A percentile compares a stretch with the other conserved stretches of the same genome.
These are phyloP conservation scores for Agrochola litura DNA, from an alignment of 2,888 invertebrate species.

Conservation along the genomic window DNA sequence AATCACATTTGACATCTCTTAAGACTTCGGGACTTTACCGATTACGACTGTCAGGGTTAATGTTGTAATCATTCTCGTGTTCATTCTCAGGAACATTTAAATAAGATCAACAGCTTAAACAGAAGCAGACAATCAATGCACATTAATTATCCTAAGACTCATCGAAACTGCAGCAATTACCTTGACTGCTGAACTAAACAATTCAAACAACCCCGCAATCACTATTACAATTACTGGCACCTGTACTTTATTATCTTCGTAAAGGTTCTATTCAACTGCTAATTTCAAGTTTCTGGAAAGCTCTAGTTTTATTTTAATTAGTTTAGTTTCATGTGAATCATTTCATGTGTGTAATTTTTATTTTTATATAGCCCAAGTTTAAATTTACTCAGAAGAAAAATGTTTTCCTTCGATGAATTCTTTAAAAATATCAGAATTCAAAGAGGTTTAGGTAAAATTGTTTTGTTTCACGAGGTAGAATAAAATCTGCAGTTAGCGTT, in stretches of 20 bases:
- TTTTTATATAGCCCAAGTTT: not conserved
- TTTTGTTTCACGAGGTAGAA: conserved; percentile 1
- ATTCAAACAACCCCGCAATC: conserved; percentile 38
- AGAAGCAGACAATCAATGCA: conserved; percentile 41
- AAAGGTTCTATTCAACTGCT: conserved; percentile 9
- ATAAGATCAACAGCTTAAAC: conserved; percentile 28
- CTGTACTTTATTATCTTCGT: conserved; percentile 35
- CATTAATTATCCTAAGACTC: conserved; percentile 37
- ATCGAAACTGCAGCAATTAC: conserved; percentile 38
- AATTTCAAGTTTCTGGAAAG: conserved; percentile 14
- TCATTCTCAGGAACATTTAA: conserved; percentile 30
- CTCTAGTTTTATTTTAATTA: conserved; percentile 21
- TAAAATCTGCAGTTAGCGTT: conserved; percentile 6
- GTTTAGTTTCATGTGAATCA: conserved; percentile 9
- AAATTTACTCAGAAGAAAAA: not conserved
- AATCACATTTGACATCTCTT: not conserved
- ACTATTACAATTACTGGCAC: conserved; percentile 30
- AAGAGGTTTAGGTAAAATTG: not conserved
- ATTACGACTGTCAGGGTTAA: conserved; percentile 16
- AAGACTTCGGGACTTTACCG: conserved; percentile 26
- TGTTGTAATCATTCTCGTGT: conserved; percentile 9
- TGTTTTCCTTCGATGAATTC: not conserved
- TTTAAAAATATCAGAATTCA: not conserved
- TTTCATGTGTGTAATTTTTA: not conserved
- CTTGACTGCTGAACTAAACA: conserved; percentile 34